Evolutionary conservation across 2,888 invertebrate species (phyloP).

Genomic region (Margaritifera margaritifera): DNA sequence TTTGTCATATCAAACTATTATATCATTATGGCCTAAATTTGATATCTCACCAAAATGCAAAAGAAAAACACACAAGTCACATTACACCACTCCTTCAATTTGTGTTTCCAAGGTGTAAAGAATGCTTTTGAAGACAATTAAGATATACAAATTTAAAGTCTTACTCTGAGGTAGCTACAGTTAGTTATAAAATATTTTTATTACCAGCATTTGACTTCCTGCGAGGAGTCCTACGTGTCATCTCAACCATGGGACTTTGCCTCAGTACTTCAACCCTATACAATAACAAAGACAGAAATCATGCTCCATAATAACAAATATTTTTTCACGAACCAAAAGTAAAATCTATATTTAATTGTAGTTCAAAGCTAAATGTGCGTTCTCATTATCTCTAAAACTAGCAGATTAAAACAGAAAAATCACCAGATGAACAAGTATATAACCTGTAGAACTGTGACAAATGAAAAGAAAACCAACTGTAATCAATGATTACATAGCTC

Average conservation of each 20-base stretch:
- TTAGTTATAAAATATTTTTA: background rate
- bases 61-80: too few species aligned
- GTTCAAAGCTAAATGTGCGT: too few species aligned
- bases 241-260: slow-evolving; percentile 68
- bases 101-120: background rate
- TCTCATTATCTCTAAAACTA: too few species aligned
- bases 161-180: background rate
- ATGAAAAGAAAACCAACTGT: too few species aligned
- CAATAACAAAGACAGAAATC: slow-evolving; percentile 11
- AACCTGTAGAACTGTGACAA: too few species aligned
- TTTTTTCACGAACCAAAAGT: too few species aligned
- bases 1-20: background rate
- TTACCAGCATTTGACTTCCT: slow-evolving; percentile 24
- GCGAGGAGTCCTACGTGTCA: slow-evolving; percentile 55
- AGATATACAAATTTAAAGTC: background rate
- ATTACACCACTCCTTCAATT: too few species aligned
- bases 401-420: too few species aligned
- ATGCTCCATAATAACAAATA: too few species aligned
- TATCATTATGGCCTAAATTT: slow-evolving; percentile 2
- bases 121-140: background rate
- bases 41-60: slow-evolving; percentile 5
- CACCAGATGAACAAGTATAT: too few species aligned
- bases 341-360: too few species aligned
- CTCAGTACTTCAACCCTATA: slow-evolving; percentile 61
- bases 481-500: too few species aligned